phyloP scores from a whole-genome alignment of 2,888 invertebrate genomes.

The Drosophila hawaiiensis region DNA sequence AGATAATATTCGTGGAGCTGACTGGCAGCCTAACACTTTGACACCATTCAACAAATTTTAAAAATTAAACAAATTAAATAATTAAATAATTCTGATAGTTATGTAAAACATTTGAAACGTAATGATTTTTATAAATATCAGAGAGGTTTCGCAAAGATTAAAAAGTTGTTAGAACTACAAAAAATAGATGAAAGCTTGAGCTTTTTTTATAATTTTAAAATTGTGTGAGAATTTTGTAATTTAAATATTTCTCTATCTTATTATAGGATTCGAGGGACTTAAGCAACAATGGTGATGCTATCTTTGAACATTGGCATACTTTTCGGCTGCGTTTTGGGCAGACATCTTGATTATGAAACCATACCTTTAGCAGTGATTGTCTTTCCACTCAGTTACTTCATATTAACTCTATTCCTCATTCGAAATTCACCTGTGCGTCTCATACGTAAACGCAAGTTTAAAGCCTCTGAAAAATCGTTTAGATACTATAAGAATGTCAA shows the following conservation, averaged over 20 bases:
- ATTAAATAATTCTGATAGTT: not conserved
- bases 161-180: too few species aligned
- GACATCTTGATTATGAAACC: constrained; percentile 72
- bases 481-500: constrained; percentile 81
- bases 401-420: constrained; percentile 60
- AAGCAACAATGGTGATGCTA: constrained; percentile 79
- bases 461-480: constrained; percentile 76
- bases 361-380: constrained; percentile 72
- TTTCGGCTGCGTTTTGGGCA: constrained; percentile 78
- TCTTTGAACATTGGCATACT: constrained; percentile 80
- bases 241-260: not conserved
- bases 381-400: constrained; percentile 71
- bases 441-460: constrained; percentile 61
- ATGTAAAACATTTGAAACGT: not conserved
- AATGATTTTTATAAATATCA: not conserved
- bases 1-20: constrained; percentile 15
- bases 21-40: too few species aligned
- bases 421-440: constrained; percentile 82
- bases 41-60: too few species aligned
- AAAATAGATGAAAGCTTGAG: too few species aligned
- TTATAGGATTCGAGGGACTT: constrained; percentile 81
- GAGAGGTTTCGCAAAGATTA: too few species aligned
- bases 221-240: not conserved
- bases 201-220: too few species aligned
- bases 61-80: not conserved